Evolutionary conservation across 2,113 vertebrate species (phyloP), one percentile per base, ranked within the genome.

Genomic region (Osmerus eperlanus): DNA sequence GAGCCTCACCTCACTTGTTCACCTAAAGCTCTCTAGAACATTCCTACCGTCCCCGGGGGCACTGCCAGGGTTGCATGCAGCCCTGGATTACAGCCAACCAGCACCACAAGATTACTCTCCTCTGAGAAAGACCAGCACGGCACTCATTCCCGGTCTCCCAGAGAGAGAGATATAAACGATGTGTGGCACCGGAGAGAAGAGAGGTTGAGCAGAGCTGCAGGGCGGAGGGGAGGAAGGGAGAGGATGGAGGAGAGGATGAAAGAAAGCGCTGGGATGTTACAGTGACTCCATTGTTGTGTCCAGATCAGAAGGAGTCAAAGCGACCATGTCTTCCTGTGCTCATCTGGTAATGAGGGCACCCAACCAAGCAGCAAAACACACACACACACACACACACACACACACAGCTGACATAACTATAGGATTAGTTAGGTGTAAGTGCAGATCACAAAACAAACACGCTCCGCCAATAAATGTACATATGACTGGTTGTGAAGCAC

Each of bases 321-420:
- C 81, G 87, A 82, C 70, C 72, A 56, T 83, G 78, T 66, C 85
- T 80, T 86, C 83, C 73, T 85, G 78, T 77, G 68, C 62, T 66
- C 60, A 58, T 70, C 74, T 72, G 73, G 25, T 83, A 86, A 90
- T 83, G 82, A 89, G 80, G 74, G 71, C 73, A 78, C 75, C 82
- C 81, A 79, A 73, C 68, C 71, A 79, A 71, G 78, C 21, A 21
- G 15, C 55, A 29, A 77, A 28, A 28, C 62, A 78, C 54, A 65
- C 69, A 51, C 54, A 68, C 77, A 53, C 36, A 60, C 41, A 72
- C 47, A 41, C 41, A 32, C n/a, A 52, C 16, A 65, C 67, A 47
- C 60, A 59, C 29, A 68, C 51, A 29, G 28, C 36, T 65, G 16
- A 70, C n/a, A 75, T 52, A 75, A 47, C 8, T 47, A 47, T 47